Evolutionary conservation across 2,113 vertebrate species (phyloP).

Genomic region (Bos indicus): DNA sequence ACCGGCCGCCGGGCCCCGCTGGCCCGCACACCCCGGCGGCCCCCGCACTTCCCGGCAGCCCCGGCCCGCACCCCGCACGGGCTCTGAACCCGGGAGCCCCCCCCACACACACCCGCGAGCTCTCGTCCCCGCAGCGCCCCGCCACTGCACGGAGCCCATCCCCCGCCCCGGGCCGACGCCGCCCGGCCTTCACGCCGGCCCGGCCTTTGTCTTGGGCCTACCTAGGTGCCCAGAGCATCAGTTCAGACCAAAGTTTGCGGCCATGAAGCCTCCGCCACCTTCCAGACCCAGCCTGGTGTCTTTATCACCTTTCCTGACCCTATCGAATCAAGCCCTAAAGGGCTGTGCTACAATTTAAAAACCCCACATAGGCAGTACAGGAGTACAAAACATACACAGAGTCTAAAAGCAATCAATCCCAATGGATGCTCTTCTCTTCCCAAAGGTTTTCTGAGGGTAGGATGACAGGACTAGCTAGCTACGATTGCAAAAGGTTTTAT

Average conservation of each 20-base stretch:
- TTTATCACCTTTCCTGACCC: constrained; percentile 3
- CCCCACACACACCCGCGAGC: too few species aligned
- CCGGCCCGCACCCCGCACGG: too few species aligned
- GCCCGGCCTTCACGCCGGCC: constrained; percentile 9
- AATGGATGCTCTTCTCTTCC: not conserved
- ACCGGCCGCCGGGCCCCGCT: too few species aligned
- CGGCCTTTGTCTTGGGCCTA: constrained; percentile 63
- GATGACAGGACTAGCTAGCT: not conserved
- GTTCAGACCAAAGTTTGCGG: not conserved
- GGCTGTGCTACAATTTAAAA: constrained; percentile 14
- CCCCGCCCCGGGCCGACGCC: constrained; percentile 43
- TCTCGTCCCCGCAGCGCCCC: not conserved
- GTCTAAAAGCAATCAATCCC: not conserved
- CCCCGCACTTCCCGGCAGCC: too few species aligned
- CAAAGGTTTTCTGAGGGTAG: not conserved
- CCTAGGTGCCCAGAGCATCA: constrained; percentile 31
- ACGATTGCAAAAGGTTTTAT: not conserved
- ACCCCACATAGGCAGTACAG: not conserved
- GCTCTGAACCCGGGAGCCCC: not conserved
- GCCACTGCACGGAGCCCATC: not conserved
- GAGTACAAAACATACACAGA: not conserved
- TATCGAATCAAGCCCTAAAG: not conserved
- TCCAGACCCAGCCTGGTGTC: not conserved
- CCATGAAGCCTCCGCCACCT: not conserved
- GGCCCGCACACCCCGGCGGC: not conserved